Conservation (phyloP, 2,888 invertebrate species). For the Drosophila nr. fundita region DNA sequence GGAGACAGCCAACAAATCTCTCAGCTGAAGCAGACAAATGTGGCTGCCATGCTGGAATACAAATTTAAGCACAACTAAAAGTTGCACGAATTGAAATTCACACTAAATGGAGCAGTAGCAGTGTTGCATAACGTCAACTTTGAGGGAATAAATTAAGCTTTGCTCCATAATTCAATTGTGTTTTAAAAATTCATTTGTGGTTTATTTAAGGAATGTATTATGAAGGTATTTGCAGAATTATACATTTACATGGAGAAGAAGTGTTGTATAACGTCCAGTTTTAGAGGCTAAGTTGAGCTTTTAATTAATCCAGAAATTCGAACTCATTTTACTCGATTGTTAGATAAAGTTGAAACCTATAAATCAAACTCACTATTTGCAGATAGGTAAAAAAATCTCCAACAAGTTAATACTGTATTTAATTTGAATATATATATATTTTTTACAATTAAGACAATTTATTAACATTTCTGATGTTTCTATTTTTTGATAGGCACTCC, state of each 20-base stretch:
- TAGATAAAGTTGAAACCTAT: not conserved
- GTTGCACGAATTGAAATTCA: not conserved
- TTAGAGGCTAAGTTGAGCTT: not conserved
- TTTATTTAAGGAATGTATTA: not conserved
- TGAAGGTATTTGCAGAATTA: not conserved
- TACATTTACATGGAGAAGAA: not conserved
- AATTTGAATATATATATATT: not conserved
- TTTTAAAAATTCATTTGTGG: not conserved
- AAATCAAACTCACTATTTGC: not conserved
- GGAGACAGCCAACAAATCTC: conserved; percentile 72
- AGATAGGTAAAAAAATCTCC: not conserved
- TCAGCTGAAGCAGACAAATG: conserved; percentile 62
- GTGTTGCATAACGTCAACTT: not conserved
- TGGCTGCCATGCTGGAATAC: conserved; percentile 14
- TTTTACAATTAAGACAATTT: no score
- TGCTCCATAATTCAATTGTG: not conserved
- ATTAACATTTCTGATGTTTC: not conserved
- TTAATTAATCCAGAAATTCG: not conserved
- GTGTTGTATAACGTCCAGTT: not conserved
- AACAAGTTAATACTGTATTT: not conserved
- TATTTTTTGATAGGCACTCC: not conserved
- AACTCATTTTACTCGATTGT: no score
- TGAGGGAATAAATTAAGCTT: not conserved
- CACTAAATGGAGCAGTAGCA: not conserved
- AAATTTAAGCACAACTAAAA: conserved; percentile 13